Conservation (phyloP, 1,140 invertebrate species). For the Drosophila nigromelanica region DNA sequence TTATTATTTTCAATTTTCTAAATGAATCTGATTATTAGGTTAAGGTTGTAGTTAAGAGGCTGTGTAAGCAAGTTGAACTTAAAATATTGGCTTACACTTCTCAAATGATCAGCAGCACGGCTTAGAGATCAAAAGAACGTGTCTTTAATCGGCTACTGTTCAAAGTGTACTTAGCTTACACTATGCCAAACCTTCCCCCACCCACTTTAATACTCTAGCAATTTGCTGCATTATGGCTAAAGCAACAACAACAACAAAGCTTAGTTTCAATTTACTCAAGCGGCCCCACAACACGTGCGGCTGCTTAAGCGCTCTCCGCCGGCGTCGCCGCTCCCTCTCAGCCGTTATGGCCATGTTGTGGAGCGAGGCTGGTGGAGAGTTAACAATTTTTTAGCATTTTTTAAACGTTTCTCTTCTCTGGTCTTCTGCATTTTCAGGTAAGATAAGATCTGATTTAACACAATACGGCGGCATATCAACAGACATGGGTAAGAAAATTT, state of each 20-base stretch:
- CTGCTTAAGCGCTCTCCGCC: slow-evolving; percentile 48
- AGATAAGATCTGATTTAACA: slow-evolving; percentile 84
- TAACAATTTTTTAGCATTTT: slow-evolving; percentile 74
- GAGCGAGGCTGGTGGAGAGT: slow-evolving; percentile 22
- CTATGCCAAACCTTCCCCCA: no score
- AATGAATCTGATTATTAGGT: neutral
- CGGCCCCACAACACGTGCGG: slow-evolving; percentile 53
- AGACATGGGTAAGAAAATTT: slow-evolving; percentile 84
- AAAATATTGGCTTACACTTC: neutral
- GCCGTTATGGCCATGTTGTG: slow-evolving; percentile 14
- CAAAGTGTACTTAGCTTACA: neutral
- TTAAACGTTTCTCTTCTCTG: slow-evolving; percentile 73
- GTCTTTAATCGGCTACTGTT: slow-evolving; percentile 38
- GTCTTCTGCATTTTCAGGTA: slow-evolving; percentile 76
- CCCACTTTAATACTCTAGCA: neutral
- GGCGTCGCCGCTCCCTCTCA: neutral
- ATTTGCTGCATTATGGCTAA: slow-evolving; percentile 14
- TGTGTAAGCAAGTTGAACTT: neutral
- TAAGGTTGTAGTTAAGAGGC: no score
- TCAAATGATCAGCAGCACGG: no score
- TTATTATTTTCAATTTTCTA: neutral
- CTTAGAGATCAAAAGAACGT: slow-evolving; percentile 35
- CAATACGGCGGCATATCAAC: slow-evolving; percentile 84
- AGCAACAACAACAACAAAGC: slow-evolving; percentile 43
- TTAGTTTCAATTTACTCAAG: slow-evolving; percentile 46